Conservation (phyloP, 2,888 invertebrate genomes). For the Cephus runcator region DNA sequence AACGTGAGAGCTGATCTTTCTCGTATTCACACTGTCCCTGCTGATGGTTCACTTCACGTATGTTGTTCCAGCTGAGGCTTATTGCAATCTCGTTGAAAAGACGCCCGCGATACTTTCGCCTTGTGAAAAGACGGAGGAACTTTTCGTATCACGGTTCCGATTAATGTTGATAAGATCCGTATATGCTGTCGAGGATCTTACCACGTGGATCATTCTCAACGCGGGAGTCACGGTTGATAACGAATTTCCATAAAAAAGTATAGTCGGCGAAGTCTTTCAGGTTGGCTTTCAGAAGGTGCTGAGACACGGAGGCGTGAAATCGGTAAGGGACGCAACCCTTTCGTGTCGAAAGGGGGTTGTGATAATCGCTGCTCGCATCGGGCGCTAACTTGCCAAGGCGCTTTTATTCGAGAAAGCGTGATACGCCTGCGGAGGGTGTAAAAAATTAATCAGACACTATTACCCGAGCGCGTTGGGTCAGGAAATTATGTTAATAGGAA, state of each 20-base stretch:
- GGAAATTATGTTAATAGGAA: conserved; percentile 2
- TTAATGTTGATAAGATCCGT: background rate
- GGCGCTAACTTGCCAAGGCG: background rate
- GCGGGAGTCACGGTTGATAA: background rate
- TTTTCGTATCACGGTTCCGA: background rate
- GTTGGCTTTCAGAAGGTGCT: background rate
- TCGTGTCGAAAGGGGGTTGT: background rate
- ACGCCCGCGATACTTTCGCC: background rate
- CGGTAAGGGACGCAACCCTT: background rate
- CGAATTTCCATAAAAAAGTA: background rate
- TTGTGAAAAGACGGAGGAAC: background rate
- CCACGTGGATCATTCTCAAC: background rate
- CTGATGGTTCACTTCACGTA: background rate
- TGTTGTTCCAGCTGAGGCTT: background rate
- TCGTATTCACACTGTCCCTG: background rate
- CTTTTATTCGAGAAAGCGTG: background rate
- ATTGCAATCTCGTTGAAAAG: background rate
- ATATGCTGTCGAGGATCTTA: background rate
- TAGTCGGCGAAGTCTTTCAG: background rate
- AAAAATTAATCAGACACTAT: conserved; percentile 1
- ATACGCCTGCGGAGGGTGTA: background rate
- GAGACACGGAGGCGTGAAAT: background rate
- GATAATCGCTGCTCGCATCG: background rate
- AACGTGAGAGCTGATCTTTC: background rate
- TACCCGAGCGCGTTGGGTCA: background rate